A percentile compares a stretch with the other conserved stretches of the same genome.
Conservation (phyloP, 2,113 vertebrate genomes). For the Gavia stellata region DNA sequence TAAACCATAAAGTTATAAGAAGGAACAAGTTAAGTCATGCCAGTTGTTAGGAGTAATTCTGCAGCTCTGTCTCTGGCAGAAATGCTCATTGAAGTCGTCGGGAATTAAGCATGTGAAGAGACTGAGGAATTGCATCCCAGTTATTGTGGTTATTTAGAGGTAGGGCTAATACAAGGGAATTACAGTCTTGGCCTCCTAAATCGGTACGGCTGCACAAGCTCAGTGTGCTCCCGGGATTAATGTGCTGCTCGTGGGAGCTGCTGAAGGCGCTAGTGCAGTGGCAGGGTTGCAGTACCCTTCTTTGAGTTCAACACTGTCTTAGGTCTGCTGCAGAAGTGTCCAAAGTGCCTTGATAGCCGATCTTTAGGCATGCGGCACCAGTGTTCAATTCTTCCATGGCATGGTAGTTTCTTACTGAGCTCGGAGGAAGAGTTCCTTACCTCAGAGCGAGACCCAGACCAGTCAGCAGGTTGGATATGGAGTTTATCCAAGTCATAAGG, state of each 20-base stretch:
- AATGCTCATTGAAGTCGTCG: not conserved
- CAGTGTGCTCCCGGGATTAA: not conserved
- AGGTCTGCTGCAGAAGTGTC: not conserved
- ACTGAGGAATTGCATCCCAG: not conserved
- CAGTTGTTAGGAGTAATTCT: conserved; percentile 43
- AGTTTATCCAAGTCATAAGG: not conserved
- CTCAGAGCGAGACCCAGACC: not conserved
- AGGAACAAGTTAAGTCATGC: conserved; percentile 61
- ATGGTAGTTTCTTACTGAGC: not conserved
- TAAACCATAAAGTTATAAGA: conserved; percentile 24
- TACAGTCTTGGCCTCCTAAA: not conserved
- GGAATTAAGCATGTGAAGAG: conserved; percentile 10
- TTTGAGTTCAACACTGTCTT: not conserved
- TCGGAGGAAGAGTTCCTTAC: not conserved
- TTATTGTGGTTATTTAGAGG: not conserved
- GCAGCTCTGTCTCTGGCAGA: conserved; percentile 10
- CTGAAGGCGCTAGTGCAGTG: not conserved
- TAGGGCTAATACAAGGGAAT: not conserved
- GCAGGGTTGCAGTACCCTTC: not conserved
- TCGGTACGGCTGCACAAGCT: accelerated
- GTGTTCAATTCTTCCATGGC: accelerated
- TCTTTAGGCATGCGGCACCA: not conserved
- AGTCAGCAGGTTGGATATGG: not conserved
- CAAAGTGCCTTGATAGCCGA: not conserved
- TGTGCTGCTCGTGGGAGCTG: not conserved